phyloP scores from a whole-genome alignment of 2,113 vertebrate species.

The Cephalopterus ornatus region DNA sequence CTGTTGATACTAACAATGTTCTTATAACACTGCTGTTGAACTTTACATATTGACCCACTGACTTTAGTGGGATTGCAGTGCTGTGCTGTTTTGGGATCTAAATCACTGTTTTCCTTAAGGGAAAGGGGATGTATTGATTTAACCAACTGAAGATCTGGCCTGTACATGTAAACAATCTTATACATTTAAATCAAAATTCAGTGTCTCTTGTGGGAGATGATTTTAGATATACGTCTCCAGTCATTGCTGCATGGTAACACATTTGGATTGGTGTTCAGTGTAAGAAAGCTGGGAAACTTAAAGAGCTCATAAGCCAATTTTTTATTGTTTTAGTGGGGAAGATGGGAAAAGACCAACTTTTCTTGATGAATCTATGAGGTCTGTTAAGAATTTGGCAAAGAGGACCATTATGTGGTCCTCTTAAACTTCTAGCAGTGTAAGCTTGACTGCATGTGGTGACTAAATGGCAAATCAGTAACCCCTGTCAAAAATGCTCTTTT shows the following conservation, averaged over 20 bases:
- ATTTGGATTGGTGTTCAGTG: rapidly evolving
- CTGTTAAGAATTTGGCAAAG: not conserved
- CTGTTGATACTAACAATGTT: not conserved
- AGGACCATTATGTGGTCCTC: not conserved
- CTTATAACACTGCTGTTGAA: not conserved
- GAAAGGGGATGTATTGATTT: not conserved
- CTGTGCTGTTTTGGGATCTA: not conserved
- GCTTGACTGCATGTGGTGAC: not conserved
- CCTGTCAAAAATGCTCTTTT: slow-evolving; percentile 34
- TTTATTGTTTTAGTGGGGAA: not conserved
- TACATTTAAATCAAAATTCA: not conserved
- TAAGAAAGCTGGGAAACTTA: not conserved
- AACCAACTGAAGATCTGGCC: not conserved
- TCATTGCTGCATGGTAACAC: not conserved
- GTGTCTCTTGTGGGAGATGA: not conserved
- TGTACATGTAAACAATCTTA: not conserved
- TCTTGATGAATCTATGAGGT: not conserved
- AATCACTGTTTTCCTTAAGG: not conserved
- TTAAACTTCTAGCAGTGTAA: slow-evolving; percentile 12
- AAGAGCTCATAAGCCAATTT: not conserved
- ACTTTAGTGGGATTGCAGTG: not conserved
- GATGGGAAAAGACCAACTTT: not conserved
- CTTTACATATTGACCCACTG: not conserved
- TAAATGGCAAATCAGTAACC: slow-evolving; percentile 43
- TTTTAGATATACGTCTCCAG: not conserved